Evolutionary conservation across 1,140 invertebrate genomes (phyloP).

Genomic region (Artemia franciscana): DNA sequence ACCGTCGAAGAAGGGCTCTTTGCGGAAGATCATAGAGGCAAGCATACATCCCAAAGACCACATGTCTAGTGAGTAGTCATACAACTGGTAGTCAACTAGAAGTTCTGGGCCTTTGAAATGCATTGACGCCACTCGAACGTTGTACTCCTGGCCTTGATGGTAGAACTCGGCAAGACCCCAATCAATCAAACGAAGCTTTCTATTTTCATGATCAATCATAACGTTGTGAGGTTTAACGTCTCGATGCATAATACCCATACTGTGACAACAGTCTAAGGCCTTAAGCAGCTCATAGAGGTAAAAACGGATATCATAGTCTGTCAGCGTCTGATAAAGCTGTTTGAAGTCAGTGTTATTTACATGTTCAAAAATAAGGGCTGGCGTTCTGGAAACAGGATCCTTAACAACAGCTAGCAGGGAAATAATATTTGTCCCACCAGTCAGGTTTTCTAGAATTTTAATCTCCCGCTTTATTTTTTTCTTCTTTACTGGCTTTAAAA

Average conservation of each 20-base stretch:
- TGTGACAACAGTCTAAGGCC: constrained; percentile 38
- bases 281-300: constrained; percentile 39
- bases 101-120: constrained; percentile 29
- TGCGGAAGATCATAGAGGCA: constrained; percentile 41
- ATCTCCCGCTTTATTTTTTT: constrained; percentile 46
- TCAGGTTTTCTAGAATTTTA: constrained; percentile 38
- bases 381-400: constrained; percentile 38
- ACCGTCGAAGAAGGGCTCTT: constrained; percentile 42
- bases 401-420: constrained; percentile 35
- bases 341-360: constrained; percentile 45
- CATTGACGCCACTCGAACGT: constrained; percentile 37
- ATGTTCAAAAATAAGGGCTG: constrained; percentile 40
- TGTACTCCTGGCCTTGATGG: constrained; percentile 39
- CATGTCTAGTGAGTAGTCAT: constrained; percentile 38
- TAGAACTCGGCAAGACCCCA: constrained; percentile 44
- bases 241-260: constrained; percentile 40
- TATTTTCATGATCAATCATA: constrained; percentile 41
- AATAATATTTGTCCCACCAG: constrained; percentile 38
- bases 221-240: constrained; percentile 39
- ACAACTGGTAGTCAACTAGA: constrained; percentile 24
- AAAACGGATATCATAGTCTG: constrained; percentile 38
- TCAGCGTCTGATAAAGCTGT: constrained; percentile 39
- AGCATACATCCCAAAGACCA: constrained; percentile 42
- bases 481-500: constrained; percentile 43
- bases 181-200: constrained; percentile 35